A percentile compares a stretch with the other conserved stretches of the same genome.
These are phyloP conservation scores for Alviniconcha marisindica DNA, from an alignment of 1,140 invertebrate species.

Conservation along the genomic window DNA sequence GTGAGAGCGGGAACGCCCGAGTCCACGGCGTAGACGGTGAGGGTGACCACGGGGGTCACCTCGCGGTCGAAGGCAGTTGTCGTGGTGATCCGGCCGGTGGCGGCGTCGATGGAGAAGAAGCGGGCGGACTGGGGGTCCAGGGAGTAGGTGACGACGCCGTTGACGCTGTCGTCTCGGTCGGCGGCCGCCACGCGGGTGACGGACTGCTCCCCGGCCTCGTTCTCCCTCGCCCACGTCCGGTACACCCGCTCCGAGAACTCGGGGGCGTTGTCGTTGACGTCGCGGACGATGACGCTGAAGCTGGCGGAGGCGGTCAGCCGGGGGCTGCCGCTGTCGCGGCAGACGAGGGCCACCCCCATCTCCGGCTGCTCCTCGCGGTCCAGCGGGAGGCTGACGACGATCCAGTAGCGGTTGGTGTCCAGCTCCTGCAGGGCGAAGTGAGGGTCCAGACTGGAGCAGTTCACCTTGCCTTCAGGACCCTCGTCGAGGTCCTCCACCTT, in stretches of 20 bases:
- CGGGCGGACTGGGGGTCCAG: constrained; percentile 42
- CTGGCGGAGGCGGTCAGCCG: constrained; percentile 51
- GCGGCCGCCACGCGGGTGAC: constrained; percentile 50
- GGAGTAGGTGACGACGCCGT: constrained; percentile 52
- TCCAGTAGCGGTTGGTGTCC: constrained; percentile 27
- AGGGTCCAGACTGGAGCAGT: constrained; percentile 76
- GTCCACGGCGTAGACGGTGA: constrained; percentile 78
- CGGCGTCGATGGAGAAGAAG: constrained; percentile 51
- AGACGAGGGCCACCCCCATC: constrained; percentile 90
- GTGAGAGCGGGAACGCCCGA: constrained; percentile 51
- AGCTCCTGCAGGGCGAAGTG: constrained; percentile 33
- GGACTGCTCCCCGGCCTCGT: constrained; percentile 24
- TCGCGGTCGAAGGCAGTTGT: constrained; percentile 52
- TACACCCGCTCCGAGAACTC: constrained; percentile 53
- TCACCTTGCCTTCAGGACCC: constrained; percentile 85
- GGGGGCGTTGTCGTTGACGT: constrained; percentile 58
- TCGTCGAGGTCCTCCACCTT: constrained; percentile 92
- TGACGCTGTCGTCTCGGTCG: constrained; percentile 51
- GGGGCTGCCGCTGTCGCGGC: constrained; percentile 83
- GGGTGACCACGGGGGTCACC: constrained; percentile 39
- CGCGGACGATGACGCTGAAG: constrained; percentile 63
- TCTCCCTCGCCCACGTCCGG: constrained; percentile 50
- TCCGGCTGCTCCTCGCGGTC: constrained; percentile 90
- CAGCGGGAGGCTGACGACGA: constrained; percentile 78
- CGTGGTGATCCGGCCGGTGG: constrained; percentile 49